Evolutionary conservation across 2,888 invertebrate genomes (phyloP).

Genomic region (Petrophora chlorosata): DNA sequence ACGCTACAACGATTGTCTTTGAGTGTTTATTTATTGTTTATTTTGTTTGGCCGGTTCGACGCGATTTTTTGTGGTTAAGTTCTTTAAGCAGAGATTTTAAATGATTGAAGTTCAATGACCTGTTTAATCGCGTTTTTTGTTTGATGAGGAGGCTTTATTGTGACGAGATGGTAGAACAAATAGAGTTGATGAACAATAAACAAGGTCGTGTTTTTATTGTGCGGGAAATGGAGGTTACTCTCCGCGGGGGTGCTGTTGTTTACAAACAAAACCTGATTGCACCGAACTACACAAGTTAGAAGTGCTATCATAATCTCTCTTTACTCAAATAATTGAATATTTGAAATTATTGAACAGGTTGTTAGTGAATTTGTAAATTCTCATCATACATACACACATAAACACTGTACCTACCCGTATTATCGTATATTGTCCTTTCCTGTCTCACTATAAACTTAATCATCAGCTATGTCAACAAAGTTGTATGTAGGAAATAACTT

Average conservation of each 20-base stretch:
- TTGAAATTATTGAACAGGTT: no score
- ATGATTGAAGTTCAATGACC: conserved; percentile 32
- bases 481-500: no score
- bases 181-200: conserved; percentile 16
- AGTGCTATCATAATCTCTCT: no score
- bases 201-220: not conserved
- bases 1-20: conserved; percentile 37
- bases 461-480: no score
- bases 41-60: conserved; percentile 24
- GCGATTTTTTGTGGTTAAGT: conserved; percentile 26
- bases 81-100: conserved; percentile 18
- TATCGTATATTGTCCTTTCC: no score
- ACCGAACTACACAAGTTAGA: not conserved
- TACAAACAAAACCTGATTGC: conserved; percentile 2
- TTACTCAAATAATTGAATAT: no score
- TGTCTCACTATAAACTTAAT: no score
- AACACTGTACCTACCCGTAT: no score
- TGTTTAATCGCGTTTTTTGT: conserved; percentile 25
- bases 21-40: conserved; percentile 30
- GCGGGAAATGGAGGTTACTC: not conserved
- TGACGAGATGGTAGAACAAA: conserved; percentile 8
- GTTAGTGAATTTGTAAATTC: no score
- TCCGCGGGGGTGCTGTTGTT: conserved; percentile 6
- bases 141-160: conserved; percentile 16
- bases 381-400: no score